phyloP scores from a whole-genome alignment of 2,797 vertebrate species.

The Erethizon dorsatum region DNA sequence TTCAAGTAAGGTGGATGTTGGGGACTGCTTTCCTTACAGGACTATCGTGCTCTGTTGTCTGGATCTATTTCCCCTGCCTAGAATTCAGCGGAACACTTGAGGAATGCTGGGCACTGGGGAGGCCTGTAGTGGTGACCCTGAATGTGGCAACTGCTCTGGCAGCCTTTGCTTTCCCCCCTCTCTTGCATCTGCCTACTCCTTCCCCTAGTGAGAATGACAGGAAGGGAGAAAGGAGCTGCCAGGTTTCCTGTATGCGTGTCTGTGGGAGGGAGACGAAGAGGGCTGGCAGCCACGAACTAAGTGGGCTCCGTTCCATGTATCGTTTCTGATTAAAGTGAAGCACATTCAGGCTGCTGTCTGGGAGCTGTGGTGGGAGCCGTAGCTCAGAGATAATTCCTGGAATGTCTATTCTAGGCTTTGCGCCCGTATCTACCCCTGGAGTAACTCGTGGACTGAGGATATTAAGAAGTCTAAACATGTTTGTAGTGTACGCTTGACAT shows the following conservation, averaged over 20 bases:
- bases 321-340: constrained; percentile 78
- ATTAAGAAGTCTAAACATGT: constrained; percentile 45
- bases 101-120: background rate
- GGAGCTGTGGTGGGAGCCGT: constrained; percentile 59
- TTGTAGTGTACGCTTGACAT: background rate
- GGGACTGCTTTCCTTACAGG: background rate
- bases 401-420: constrained; percentile 63
- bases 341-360: constrained; percentile 73
- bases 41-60: background rate
- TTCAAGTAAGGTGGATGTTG: background rate
- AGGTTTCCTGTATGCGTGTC: constrained; percentile 75
- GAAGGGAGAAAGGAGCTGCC: constrained; percentile 79
- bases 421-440: constrained; percentile 51
- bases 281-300: constrained; percentile 81
- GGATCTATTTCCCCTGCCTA: background rate
- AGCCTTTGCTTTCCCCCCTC: constrained; percentile 25
- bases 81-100: background rate
- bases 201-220: constrained; percentile 80
- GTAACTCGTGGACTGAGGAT: background rate
- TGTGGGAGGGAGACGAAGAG: constrained; percentile 82
- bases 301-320: constrained; percentile 81
- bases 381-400: constrained; percentile 69
- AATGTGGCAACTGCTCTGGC: constrained; percentile 66
- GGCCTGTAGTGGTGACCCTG: constrained; percentile 29
- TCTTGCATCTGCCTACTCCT: constrained; percentile 78